These are phyloP conservation scores for Papilio polytes DNA, from an alignment of 1,140 invertebrate species.

Conservation along the genomic window DNA sequence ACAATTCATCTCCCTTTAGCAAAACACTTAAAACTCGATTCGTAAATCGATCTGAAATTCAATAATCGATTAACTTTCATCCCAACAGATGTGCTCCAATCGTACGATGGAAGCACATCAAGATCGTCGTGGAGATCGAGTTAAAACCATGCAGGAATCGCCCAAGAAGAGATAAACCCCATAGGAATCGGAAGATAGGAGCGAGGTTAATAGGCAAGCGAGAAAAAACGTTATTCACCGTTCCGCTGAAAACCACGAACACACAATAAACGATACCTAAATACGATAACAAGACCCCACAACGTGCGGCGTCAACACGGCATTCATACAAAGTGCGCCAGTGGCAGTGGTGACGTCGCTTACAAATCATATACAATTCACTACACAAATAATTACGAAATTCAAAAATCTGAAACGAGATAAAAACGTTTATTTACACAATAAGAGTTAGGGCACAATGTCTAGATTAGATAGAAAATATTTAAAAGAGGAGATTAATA, in stretches of 20 bases:
- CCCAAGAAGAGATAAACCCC: conserved; percentile 63
- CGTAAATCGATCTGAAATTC: conserved; percentile 44
- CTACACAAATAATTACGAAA: conserved; percentile 80
- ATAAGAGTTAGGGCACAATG: conserved; percentile 76
- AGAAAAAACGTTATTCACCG: conserved; percentile 78
- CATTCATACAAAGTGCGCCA: conserved; percentile 25
- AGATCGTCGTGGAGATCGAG: conserved; percentile 77
- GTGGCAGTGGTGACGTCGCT: conserved; percentile 66
- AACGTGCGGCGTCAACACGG: conserved; percentile 64
- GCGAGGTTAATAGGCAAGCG: conserved; percentile 78
- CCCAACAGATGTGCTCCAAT: conserved; percentile 55
- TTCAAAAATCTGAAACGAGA: conserved; percentile 78
- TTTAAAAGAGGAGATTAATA: conserved; percentile 70
- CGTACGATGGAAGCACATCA: conserved; percentile 68
- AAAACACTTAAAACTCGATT: conserved; percentile 49
- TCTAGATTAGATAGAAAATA: conserved; percentile 82
- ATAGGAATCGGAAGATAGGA: conserved; percentile 59
- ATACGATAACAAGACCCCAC: conserved; percentile 75
- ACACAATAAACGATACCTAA: conserved; percentile 80
- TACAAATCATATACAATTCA: conserved; percentile 72
- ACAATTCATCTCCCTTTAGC: conserved; percentile 83
- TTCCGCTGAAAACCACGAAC: conserved; percentile 78
- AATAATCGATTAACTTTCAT: conserved; percentile 45
- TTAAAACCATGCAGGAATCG: conserved; percentile 71
- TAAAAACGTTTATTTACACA: conserved; percentile 81